A percentile compares a stretch with the other conserved stretches of the same genome.
These are phyloP conservation scores for Pluvialis apricaria DNA, from an alignment of 2,113 vertebrate species.

Conservation along the genomic window DNA sequence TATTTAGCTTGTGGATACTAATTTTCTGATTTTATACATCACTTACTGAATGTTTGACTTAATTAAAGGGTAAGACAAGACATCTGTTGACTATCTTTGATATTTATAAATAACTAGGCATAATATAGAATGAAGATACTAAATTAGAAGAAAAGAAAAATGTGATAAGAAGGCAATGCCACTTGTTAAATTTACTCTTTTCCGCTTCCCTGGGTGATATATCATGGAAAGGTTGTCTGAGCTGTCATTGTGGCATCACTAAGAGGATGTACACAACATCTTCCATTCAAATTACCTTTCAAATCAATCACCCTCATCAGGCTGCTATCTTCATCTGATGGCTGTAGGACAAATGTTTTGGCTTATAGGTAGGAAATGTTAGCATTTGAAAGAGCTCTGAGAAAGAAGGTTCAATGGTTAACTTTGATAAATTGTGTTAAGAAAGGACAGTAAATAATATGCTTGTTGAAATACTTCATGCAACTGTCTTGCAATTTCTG, in stretches of 20 bases:
- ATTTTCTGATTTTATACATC: background rate
- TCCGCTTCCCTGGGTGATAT: background rate
- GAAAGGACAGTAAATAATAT: background rate
- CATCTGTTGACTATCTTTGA: constrained; percentile 3
- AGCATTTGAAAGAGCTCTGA: constrained; percentile 36
- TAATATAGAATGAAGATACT: background rate
- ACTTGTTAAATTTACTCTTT: constrained; percentile 67
- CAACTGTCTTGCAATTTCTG: background rate
- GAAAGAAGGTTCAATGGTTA: background rate
- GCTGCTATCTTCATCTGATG: constrained; percentile 33
- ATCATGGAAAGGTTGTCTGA: constrained; percentile 47
- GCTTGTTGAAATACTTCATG: constrained; percentile 22
- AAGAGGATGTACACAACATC: constrained; percentile 47
- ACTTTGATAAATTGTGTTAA: constrained; percentile 26
- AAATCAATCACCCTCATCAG: constrained; percentile 60
- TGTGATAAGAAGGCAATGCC: constrained; percentile 8
- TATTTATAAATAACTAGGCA: constrained; percentile 11
- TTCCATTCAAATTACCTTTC: constrained; percentile 64
- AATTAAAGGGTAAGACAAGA: background rate
- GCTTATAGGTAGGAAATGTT: constrained; percentile 43
- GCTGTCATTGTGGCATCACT: constrained; percentile 49
- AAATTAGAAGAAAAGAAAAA: constrained; percentile 41
- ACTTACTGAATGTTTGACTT: background rate
- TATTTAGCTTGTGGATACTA: background rate
- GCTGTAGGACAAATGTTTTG: constrained; percentile 57